Evolutionary conservation across 1,140 invertebrate genomes (phyloP).

Genomic region (Bombus balteatus): DNA sequence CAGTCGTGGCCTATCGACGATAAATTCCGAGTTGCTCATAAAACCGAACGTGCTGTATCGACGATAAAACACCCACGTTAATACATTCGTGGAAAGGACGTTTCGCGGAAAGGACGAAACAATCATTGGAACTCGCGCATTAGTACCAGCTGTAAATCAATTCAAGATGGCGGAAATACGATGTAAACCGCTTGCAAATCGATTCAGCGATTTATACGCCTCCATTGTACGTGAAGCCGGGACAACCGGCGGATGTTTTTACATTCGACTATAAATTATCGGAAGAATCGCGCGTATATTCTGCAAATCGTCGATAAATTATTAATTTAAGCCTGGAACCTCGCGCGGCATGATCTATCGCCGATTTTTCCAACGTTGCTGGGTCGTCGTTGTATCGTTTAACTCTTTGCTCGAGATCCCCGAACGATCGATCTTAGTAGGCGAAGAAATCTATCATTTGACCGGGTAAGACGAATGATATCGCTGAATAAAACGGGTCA

Average conservation of each 20-base stretch:
- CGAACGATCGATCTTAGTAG: constrained; percentile 43
- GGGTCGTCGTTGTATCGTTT: too few relatives aligned
- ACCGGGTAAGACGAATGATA: too few relatives aligned
- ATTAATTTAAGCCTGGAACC: constrained; percentile 57
- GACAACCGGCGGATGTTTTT: constrained; percentile 55
- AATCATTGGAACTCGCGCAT: constrained; percentile 40
- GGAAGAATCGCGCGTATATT: constrained; percentile 38
- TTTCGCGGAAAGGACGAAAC: constrained; percentile 33
- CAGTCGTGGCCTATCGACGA: constrained; percentile 56
- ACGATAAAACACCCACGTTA: constrained; percentile 60
- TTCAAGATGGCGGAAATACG: constrained; percentile 66
- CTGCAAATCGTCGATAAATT: constrained; percentile 62
- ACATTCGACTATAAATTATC: constrained; percentile 70
- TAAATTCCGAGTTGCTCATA: constrained; percentile 67
- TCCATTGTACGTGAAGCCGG: constrained; percentile 48
- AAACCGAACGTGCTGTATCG: constrained; percentile 56
- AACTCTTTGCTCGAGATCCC: not conserved
- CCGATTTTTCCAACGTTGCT: constrained; percentile 26
- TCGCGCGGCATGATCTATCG: not conserved
- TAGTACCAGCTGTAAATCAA: constrained; percentile 71
- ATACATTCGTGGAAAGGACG: constrained; percentile 48
- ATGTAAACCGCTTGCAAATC: constrained; percentile 64
- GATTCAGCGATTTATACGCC: constrained; percentile 69
- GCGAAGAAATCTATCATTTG: too few relatives aligned
- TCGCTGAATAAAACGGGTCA: too few relatives aligned